A percentile compares a stretch with the other conserved stretches of the same genome.
Conservation (phyloP, 2,797 vertebrate species). For the Ataeniobius toweri region DNA sequence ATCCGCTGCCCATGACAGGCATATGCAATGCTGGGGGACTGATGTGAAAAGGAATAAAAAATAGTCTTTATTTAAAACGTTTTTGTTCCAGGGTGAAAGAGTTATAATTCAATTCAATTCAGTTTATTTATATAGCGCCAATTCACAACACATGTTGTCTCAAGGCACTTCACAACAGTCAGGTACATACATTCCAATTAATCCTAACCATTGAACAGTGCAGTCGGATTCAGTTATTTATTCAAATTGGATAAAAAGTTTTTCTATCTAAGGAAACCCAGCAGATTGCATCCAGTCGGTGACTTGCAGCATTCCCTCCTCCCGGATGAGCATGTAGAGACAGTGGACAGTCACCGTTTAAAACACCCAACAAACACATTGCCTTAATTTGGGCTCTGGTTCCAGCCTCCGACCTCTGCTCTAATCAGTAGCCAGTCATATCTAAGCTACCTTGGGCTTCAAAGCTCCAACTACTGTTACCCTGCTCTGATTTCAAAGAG, state of each 20-base stretch:
- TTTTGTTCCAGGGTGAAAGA: not conserved
- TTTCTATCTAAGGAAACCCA: too few species aligned
- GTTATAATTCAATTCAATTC: too few species aligned
- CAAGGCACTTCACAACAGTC: too few species aligned
- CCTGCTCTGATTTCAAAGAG: constrained; percentile 72
- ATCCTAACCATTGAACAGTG: too few species aligned
- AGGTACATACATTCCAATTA: too few species aligned
- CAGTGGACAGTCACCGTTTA: constrained; percentile 26
- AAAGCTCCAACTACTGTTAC: constrained; percentile 58
- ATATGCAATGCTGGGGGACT: constrained; percentile 6
- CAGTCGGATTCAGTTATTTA: too few species aligned
- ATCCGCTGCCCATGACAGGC: constrained; percentile 44
- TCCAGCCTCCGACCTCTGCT: constrained; percentile 61
- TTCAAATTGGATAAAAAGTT: too few species aligned
- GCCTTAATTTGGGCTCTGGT: constrained; percentile 65
- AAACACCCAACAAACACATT: constrained; percentile 56
- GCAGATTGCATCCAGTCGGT: too few species aligned
- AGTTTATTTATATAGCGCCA: too few species aligned
- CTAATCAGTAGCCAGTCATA: constrained; percentile 72
- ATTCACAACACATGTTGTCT: too few species aligned
- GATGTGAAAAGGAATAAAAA: constrained; percentile 8
- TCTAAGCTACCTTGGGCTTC: constrained; percentile 62
- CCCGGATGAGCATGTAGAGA: too few species aligned
- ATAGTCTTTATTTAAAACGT: not conserved
- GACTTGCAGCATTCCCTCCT: too few species aligned